Conservation (phyloP, 2,113 vertebrate genomes). For the Ceyx melanurus region DNA sequence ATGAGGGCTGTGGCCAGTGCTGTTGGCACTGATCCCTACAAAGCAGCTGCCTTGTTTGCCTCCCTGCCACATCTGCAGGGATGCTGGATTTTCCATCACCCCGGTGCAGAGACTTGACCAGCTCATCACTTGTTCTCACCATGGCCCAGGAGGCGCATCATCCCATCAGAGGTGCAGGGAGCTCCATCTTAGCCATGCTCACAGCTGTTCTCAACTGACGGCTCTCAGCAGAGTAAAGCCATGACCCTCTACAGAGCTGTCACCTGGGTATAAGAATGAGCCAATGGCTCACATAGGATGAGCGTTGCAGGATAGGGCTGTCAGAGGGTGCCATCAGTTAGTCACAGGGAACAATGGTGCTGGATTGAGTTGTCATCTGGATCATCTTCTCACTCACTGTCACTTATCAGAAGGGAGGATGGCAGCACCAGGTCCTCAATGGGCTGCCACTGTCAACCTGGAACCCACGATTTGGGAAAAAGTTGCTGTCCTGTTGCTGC, state of each 20-base stretch:
- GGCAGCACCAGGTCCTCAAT: fast-evolving
- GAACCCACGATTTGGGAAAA: not conserved
- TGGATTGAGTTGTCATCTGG: slow-evolving; percentile 32
- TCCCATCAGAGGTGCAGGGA: not conserved
- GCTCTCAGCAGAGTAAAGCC: not conserved
- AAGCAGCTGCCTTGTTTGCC: not conserved
- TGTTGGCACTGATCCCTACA: fast-evolving
- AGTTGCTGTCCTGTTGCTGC: not conserved
- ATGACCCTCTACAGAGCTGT: fast-evolving
- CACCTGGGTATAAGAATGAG: not conserved
- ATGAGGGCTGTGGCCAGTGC: fast-evolving
- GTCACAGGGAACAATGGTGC: not conserved
- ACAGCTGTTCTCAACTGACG: not conserved
- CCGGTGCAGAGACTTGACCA: not conserved
- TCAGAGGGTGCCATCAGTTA: fast-evolving
- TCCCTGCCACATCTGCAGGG: not conserved
- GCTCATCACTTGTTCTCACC: not conserved
- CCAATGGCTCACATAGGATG: fast-evolving
- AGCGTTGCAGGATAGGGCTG: not conserved
- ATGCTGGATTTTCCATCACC: not conserved
- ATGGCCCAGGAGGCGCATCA: not conserved
- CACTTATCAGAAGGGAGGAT: not conserved
- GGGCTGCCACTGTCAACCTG: not conserved
- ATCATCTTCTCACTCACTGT: not conserved
- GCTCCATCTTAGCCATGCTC: not conserved